Evolutionary conservation across 2,113 vertebrate species (phyloP).

Genomic region (Copsychus sechellarum): DNA sequence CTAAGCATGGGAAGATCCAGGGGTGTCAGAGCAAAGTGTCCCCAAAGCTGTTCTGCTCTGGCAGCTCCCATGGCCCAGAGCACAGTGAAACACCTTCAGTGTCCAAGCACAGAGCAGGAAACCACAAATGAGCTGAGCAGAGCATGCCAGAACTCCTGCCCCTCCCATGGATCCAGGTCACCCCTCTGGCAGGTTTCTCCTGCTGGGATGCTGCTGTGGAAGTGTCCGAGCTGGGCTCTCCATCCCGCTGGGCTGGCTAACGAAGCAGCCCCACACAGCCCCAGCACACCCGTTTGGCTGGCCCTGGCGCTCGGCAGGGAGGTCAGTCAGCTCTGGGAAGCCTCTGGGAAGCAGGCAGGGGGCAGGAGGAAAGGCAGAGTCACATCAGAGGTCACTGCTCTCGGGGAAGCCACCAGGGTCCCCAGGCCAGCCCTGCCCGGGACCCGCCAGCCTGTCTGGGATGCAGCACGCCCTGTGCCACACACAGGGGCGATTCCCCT

Average conservation of each 20-base stretch:
- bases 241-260: neutral
- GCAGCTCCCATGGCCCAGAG: neutral
- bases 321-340: conserved; percentile 40
- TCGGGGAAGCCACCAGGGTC: neutral
- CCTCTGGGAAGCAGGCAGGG: neutral
- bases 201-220: fast-evolving
- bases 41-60: neutral
- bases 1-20: neutral
- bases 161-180: fast-evolving
- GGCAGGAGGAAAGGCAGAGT: neutral
- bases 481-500: neutral
- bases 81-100: neutral
- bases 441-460: neutral
- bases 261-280: fast-evolving
- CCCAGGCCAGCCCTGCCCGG: neutral
- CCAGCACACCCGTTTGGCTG: neutral
- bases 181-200: fast-evolving
- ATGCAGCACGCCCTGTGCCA: neutral
- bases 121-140: neutral
- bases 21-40: neutral
- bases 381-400: neutral
- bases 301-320: fast-evolving
- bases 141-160: neutral
- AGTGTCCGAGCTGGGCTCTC: neutral
- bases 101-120: neutral